Base-by-base conservation (phyloP, 2,888 invertebrate genomes). In the Melieria picta region DNA sequence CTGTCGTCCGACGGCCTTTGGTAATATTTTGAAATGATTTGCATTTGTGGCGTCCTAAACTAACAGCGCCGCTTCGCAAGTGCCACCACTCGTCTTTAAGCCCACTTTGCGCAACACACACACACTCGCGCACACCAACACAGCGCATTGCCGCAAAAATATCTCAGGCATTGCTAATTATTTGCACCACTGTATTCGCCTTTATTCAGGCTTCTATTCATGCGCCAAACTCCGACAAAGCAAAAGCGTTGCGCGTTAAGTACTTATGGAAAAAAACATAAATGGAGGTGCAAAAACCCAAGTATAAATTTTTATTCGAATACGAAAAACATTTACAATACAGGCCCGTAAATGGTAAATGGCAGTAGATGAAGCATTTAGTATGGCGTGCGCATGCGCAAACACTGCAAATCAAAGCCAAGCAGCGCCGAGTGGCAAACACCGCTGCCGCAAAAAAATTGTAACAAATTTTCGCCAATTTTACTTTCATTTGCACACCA, bases 131-230 rank as follows among this genome's bases (percentile, higher is more conserved):
- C n/a, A 56, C n/a, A 4, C 7, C 2, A 2, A 16, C 7, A 56
- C 43, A 30, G n/a, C 48, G 74, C 70, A 71, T 58, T 74, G 68
- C 73, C 74, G 76, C 76, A 78, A 78, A 82, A 79, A 77, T 74
- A 78, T 78, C 78, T 81, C 80, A 82, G 79, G 80, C 80, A 79
- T 82, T 78, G 75, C 81, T 81, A 81, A 81, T 82, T 80, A 79
- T 81, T 79, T 78, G 69, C 65, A 71, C 69, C 65, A 69, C 63
- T 69, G 55, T 60, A 55, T 63, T 52, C 3, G 50, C 11, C 3
- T 50, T 50, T 50, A 10, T 50, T 9, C 2, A 10, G 50, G 2
- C 11, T 50, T 50, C 11, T 50, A 10, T 50, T 50, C 50, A 30
- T 30, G 30, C 30, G 30, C 30, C 30, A 30, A 30, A 30, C 30